phyloP scores from a whole-genome alignment of 2,888 invertebrate species.

The Perizoma flavofasciatum region DNA sequence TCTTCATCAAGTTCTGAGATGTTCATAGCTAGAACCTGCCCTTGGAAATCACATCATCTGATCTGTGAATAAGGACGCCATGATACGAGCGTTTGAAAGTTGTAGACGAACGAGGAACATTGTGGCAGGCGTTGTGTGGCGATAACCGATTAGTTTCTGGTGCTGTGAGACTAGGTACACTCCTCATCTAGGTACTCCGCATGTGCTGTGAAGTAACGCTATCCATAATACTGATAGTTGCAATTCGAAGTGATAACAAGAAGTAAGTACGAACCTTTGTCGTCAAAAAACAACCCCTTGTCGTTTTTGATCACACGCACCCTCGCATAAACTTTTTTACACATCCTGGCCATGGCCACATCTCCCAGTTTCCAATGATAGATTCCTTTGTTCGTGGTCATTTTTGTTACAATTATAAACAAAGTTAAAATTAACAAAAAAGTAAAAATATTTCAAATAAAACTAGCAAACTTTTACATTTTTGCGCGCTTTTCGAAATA shows the following conservation, averaged over 20 bases:
- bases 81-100: too few relatives aligned
- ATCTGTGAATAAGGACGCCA: too few relatives aligned
- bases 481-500: conserved; percentile 31
- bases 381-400: conserved; percentile 54
- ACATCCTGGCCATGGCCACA: conserved; percentile 66
- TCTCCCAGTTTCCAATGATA: conserved; percentile 76
- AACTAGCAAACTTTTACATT: conserved; percentile 23
- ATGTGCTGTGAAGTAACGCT: too few relatives aligned
- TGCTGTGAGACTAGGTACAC: too few relatives aligned
- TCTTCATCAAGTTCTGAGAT: too few relatives aligned
- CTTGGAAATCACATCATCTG: too few relatives aligned
- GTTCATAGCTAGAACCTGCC: too few relatives aligned
- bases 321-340: conserved; percentile 70
- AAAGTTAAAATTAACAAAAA: conserved; percentile 2
- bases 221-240: too few relatives aligned
- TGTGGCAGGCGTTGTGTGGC: too few relatives aligned
- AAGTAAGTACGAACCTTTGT: conserved; percentile 59
- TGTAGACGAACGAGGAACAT: not conserved
- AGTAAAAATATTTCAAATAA: too few relatives aligned
- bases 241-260: not conserved
- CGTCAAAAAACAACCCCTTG: conserved; percentile 70
- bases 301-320: conserved; percentile 72
- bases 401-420: conserved; percentile 25
- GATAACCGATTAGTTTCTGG: too few relatives aligned
- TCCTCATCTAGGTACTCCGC: too few relatives aligned